phyloP scores from a whole-genome alignment of 2,888 invertebrate genomes.

The Allophyes oxyacanthae region DNA sequence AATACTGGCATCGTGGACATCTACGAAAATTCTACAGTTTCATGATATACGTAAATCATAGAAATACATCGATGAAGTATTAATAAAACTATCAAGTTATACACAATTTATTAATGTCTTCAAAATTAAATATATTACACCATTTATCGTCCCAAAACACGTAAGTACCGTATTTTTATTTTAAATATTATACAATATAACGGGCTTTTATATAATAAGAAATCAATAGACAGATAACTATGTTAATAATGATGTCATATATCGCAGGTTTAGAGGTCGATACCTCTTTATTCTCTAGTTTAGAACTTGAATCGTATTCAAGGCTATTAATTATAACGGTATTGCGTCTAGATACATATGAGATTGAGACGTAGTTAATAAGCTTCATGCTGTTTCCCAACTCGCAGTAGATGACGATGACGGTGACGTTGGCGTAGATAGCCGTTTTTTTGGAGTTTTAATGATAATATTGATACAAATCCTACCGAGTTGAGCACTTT shows the following conservation, averaged over 20 bases:
- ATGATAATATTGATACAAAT: no score
- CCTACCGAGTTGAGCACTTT: no score
- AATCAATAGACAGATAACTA: background rate
- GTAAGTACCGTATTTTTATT: conserved; percentile 8
- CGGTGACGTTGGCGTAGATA: no score
- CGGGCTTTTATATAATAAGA: conserved; percentile 29
- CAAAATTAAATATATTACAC: background rate
- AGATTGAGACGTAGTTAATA: no score
- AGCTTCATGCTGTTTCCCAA: no score
- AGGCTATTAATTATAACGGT: conserved; percentile 18
- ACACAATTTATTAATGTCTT: conserved; percentile 1
- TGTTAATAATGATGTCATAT: conserved; percentile 3
- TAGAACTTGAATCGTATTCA: conserved; percentile 1
- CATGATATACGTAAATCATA: no score
- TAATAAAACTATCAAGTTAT: background rate
- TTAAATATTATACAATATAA: conserved; percentile 15
- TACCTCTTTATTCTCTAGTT: conserved; percentile 18
- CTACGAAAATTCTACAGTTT: no score
- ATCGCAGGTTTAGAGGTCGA: conserved; percentile 23
- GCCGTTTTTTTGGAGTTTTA: no score
- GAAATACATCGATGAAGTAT: no score
- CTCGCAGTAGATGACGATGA: no score
- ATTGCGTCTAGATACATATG: no score
- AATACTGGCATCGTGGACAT: no score
- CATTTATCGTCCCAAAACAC: background rate